Evolutionary conservation across 2,113 vertebrate genomes (phyloP).

Genomic region (Copsychus sechellarum): DNA sequence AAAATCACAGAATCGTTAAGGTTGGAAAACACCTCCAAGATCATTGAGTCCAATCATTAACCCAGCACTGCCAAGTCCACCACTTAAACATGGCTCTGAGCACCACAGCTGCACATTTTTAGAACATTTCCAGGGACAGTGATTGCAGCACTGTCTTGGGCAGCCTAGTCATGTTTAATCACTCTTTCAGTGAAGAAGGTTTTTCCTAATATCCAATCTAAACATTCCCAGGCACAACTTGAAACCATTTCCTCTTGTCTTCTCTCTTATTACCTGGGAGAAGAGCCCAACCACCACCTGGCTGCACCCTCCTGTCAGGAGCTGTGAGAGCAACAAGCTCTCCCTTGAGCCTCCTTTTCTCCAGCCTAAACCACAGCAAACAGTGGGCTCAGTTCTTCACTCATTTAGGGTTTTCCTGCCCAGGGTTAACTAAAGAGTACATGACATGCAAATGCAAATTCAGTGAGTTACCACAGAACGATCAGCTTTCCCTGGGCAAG

Average conservation of each 20-base stretch:
- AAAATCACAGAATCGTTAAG: background rate
- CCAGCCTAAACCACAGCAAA: background rate
- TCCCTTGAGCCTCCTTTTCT: background rate
- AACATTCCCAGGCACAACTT: background rate
- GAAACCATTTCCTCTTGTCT: background rate
- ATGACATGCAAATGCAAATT: background rate
- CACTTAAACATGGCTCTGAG: background rate
- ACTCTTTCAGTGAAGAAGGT: background rate
- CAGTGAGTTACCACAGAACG: background rate
- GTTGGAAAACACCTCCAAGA: background rate
- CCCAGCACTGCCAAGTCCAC: background rate
- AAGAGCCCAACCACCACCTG: rapidly evolving
- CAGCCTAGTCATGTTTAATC: background rate
- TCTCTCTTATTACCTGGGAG: background rate
- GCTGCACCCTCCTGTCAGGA: background rate
- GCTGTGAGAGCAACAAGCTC: background rate
- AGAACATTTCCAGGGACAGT: background rate
- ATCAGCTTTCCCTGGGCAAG: background rate
- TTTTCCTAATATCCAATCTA: background rate
- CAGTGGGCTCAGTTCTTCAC: background rate
- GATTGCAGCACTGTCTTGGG: background rate
- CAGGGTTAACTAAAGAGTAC: background rate
- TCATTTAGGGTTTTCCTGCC: background rate
- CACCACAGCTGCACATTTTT: background rate
- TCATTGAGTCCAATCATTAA: background rate